Evolutionary conservation across 2,888 invertebrate genomes (phyloP), one percentile per base, ranked within the genome.

Genomic region (Tachystola acroxantha): DNA sequence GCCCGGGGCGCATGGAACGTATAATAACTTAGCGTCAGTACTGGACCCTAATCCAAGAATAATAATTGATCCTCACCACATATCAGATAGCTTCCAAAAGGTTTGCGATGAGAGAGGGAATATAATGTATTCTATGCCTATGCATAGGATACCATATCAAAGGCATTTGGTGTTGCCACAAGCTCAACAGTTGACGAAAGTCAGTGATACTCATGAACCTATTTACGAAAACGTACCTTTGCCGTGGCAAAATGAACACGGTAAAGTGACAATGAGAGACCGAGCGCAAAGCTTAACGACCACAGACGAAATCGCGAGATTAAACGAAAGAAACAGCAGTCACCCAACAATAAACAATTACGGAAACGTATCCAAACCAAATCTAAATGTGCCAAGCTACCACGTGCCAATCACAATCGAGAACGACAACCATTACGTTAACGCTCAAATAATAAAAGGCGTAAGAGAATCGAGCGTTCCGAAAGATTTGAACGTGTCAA

Each of bases 191-290:
- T 66, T 77, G 34, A 63, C 74, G 5, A 68, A 75, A 25, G 36
- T 66, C 22, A 63, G 37, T 36, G 81, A 88, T 39, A 74, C 89
- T 0, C 85, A 90, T 9, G 94, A 94, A 60, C 94, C 94, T 1
- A 94, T 94, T 45, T 94, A 94, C 65, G 94, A 94, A 59, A 94
- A 94, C 65, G 92, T 94, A 5, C 94, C 93, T 0, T 63, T 93
- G 16, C 91, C 93, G 0, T 92, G 91, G 91, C 89, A 88, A 29
- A 74, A 61, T 43, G 81, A 80, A 5, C 43, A 43, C 33, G 66
- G 64, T 1, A 68, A 67, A 24, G 43, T 58, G 0, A 55, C 60
- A 2, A 70, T 71, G 59, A 55, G 86, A n/a, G 77, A 82, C 31
- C 69, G 91, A 22, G 91, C 93, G 2, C 91, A 91, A 22, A 93